Base-by-base conservation (phyloP, 2,888 invertebrate genomes). In the Epinotia ramella region DNA sequence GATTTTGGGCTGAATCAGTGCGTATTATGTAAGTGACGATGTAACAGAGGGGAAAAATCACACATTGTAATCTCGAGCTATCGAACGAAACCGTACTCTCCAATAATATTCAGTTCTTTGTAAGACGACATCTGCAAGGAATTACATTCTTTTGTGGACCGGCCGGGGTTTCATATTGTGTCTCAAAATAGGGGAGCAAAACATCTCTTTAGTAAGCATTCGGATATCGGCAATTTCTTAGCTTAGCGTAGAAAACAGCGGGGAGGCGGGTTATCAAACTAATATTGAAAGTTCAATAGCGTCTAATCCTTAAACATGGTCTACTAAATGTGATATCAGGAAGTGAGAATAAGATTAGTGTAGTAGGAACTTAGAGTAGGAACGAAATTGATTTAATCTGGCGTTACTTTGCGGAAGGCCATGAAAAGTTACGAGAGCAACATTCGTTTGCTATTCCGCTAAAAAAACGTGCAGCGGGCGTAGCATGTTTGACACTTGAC, bases 71-170 rank as follows among this genome's bases (percentile, higher is more conserved):
- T 85, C 79, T 82, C 77, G 77, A 79, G 79, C 78, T 77, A 81
- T 80, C 79, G 77, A 74, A 74, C 53, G 78, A 77, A 79, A 78
- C 80, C 79, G 78, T 80, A 81, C 82, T 81, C 80, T 77, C 79
- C 80, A 81, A 84, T 83, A 85, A 86, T 87, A 88, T 87, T 87
- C 86, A 83, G 82, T 86, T 89, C 86, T 87, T 88, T 87, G 87
- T 86, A 78, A 80, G 74, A 80, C 85, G 84, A 82, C 89, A 90
- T 88, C 85, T 90, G 89, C 84, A 83, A 82, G 84, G 85, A 89
- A 90, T 89, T 86, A 89, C 89, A 82, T 88, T 86, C 87, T 88
- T 81, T 88, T 89, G 88, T 88, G 83, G 84, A 81, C 81, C 80
- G 73, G 79, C 81, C 78, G 72, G 77, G 75, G 78, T 80, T 80